A percentile compares a stretch with the other conserved stretches of the same genome.
Conservation (phyloP, 2,113 vertebrate species). For the Mus musculus region GRCm39 chr15:87300501-87301000, state of each 20-base stretch:
- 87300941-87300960: not conserved
- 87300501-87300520: not conserved
- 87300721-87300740: not conserved
- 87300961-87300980: not conserved
- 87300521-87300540: fast-evolving
- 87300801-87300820: no score
- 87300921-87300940: not conserved
- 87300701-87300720: not conserved
- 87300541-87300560: fast-evolving
- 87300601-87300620: fast-evolving
- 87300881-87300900: not conserved
- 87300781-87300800: no score
- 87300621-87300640: not conserved
- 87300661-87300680: fast-evolving
- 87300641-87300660: fast-evolving
- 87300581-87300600: fast-evolving
- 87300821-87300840: fast-evolving
- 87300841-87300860: fast-evolving
- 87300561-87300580: fast-evolving
- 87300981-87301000: not conserved
- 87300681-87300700: not conserved
- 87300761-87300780: fast-evolving
- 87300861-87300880: fast-evolving
- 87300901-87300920: no score
- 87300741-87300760: fast-evolving